Percentiles rank a stretch among this genome's conserved stretches.
These are phyloP conservation scores for Atlantisia rogersi DNA, from an alignment of 2,113 vertebrate genomes.

Conservation along the genomic window DNA sequence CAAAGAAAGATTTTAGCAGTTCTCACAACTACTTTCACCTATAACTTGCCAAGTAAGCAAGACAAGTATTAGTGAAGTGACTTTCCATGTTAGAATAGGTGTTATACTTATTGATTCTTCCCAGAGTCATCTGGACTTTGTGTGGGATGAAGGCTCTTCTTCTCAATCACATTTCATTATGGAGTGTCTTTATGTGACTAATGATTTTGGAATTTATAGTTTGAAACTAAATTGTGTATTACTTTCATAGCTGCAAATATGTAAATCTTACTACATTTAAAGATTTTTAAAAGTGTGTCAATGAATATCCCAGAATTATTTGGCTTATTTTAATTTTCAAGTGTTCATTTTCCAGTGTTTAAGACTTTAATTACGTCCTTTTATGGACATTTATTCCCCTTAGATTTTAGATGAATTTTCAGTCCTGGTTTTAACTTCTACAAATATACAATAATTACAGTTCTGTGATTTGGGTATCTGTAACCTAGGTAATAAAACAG, in stretches of 20 bases:
- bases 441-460: not conserved
- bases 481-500: not conserved
- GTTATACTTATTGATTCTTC: constrained; percentile 17
- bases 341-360: not conserved
- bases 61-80: not conserved
- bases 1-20: constrained; percentile 27
- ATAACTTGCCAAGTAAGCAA: not conserved
- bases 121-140: not conserved
- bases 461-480: not conserved
- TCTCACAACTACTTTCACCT: not conserved
- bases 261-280: not conserved
- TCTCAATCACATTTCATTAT: not conserved
- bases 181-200: not conserved
- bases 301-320: not conserved
- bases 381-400: not conserved
- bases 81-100: not conserved
- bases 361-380: not conserved
- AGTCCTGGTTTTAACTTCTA: not conserved
- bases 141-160: not conserved
- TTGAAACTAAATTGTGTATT: not conserved
- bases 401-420: not conserved
- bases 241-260: not conserved
- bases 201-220: not conserved
- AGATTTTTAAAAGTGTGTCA: not conserved
- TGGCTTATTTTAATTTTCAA: not conserved